Percentiles rank a stretch among this genome's conserved stretches.
Conservation (phyloP, 2,113 vertebrate genomes). For the Mormyrus iriodes region DNA sequence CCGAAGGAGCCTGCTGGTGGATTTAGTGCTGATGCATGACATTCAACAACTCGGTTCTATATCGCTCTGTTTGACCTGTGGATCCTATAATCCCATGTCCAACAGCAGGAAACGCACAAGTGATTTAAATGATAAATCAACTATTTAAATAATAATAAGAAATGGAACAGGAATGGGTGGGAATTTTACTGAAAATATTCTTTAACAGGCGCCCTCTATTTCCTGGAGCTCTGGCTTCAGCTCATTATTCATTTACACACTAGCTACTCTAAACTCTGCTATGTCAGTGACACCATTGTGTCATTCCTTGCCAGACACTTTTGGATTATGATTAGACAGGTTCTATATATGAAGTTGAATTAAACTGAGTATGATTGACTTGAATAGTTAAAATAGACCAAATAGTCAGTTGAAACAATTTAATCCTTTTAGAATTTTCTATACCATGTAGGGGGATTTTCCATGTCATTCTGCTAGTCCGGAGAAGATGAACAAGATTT, state of each 20-base stretch:
- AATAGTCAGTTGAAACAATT: conserved; percentile 22
- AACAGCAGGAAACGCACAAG: neutral
- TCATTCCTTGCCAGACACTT: neutral
- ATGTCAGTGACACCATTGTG: neutral
- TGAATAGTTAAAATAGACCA: neutral
- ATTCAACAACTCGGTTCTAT: conserved; percentile 31
- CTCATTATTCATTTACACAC: neutral
- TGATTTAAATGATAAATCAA: neutral
- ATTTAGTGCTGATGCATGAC: conserved; percentile 31
- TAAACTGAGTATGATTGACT: neutral
- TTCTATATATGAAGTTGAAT: conserved; percentile 31
- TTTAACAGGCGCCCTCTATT: too few relatives aligned
- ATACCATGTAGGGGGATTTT: neutral
- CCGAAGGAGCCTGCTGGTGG: neutral
- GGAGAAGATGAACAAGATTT: neutral
- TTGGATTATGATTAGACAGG: neutral
- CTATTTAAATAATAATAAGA: neutral
- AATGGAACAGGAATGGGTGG: neutral
- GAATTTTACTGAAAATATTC: neutral
- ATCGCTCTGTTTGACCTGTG: conserved; percentile 4
- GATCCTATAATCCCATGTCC: neutral
- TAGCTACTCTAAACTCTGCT: neutral
- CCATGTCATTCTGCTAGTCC: neutral
- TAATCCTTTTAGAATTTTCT: conserved; percentile 18
- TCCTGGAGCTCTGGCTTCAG: neutral